phyloP scores from a whole-genome alignment of 2,888 invertebrate genomes.

The Hyposoter dolosus region DNA sequence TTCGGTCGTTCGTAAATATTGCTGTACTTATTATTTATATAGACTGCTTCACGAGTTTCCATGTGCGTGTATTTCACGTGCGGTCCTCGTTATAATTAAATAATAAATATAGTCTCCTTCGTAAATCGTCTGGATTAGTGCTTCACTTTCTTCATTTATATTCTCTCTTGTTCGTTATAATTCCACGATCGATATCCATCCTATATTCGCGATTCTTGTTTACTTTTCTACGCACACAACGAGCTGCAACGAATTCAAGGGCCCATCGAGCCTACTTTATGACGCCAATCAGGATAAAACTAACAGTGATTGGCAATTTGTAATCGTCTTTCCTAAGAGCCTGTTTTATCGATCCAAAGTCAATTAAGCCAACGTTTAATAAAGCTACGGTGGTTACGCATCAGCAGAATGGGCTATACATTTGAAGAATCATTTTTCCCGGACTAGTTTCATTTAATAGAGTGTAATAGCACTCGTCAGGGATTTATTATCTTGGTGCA shows the following conservation, averaged over 20 bases:
- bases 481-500: conserved; percentile 29
- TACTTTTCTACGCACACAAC: background rate
- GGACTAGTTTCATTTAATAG: conserved; percentile 13
- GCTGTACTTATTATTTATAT: background rate
- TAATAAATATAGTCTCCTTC: conserved; percentile 57
- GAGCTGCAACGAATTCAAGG: conserved; percentile 2
- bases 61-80: conserved; percentile 14
- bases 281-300: conserved; percentile 42
- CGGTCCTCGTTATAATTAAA: conserved; percentile 57
- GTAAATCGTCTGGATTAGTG: conserved; percentile 43
- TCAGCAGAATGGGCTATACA: conserved; percentile 12
- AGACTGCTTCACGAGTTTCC: background rate
- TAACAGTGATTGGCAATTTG: conserved; percentile 29
- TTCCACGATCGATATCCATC: conserved; percentile 14
- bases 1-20: conserved; percentile 2
- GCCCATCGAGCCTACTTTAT: conserved; percentile 18
- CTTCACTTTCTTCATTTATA: conserved; percentile 31
- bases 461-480: conserved; percentile 17
- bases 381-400: conserved; percentile 3
- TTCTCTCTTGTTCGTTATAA: conserved; percentile 1
- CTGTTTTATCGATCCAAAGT: conserved; percentile 25
- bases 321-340: conserved; percentile 14
- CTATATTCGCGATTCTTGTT: background rate
- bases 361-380: conserved; percentile 48
- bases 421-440: conserved; percentile 12